Base-by-base conservation (phyloP, 2,113 vertebrate species). In the Gymnobelideus leadbeateri region DNA sequence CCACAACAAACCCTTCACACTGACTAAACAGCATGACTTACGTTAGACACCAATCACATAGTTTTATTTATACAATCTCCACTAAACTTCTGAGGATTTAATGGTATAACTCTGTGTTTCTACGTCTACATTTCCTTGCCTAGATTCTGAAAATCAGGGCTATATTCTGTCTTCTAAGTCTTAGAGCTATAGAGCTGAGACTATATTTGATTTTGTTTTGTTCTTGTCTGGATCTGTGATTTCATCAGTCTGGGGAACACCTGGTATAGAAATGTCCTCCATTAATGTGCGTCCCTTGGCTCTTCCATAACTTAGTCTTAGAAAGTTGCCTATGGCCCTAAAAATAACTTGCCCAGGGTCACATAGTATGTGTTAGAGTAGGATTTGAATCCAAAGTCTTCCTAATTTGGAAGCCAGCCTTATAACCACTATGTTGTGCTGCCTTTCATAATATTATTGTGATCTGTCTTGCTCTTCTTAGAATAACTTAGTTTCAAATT, bases 401-500 rank as follows among this genome's bases (percentile, higher is more conserved):
- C 28, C 50, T 5, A 26, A 91, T 89, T 54, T 91, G 46, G 43
- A 43, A 68, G 49, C 28, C 19, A 21, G n/a, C 23, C n/a, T 31
- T 31, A 26, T 43, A 24, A 57, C 46, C 31, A 31, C 9, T 90
- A 21, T 10, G 16, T 37, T 28, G 3, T 37, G 11, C 12, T 54
- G 37, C 84, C 31, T 26, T 1, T 31, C 57, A 91, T 92, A 94
- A 25, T 90, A 52, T n/a, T n/a, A 25, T 2, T 23, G 3, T 10
- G 55, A 0, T 89, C 55, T 91, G 91, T 89, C 16, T 91, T 91
- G 47, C 25, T 93, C 19, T 55, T 8, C 19, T 55, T 8, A 21
- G 90, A 91, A 50, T 47, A 61, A 52, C 14, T 96, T 68, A 10
- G 37, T 91, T 89, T 94, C 28, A 43, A 93, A 43, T 49, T 95